Percentiles rank a stretch among this genome's conserved stretches.
These are phyloP conservation scores for Hylaea fasciaria DNA, from an alignment of 2,888 invertebrate species.

Conservation along the genomic window DNA sequence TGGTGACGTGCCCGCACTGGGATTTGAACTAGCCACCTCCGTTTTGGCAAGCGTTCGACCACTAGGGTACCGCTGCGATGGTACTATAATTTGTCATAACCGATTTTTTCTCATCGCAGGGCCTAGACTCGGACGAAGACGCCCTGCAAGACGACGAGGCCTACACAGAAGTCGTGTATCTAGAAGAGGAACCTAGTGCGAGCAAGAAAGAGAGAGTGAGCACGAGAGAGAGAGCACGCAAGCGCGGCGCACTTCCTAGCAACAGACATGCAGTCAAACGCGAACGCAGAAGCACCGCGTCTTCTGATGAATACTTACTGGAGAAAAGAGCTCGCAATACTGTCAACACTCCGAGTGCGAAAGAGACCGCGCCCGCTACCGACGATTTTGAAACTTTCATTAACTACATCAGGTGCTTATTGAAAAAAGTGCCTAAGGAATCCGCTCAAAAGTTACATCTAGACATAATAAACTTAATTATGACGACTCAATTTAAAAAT, in stretches of 20 bases:
- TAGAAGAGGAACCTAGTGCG: conserved; percentile 51
- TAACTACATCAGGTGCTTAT: conserved; percentile 57
- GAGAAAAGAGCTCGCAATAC: too few species aligned
- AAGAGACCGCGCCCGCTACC: too few species aligned
- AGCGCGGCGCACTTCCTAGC: too few species aligned
- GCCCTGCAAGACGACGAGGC: conserved; percentile 35
- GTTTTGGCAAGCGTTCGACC: too few species aligned
- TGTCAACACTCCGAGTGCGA: too few species aligned
- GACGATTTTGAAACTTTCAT: conserved; percentile 61
- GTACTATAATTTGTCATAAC: too few species aligned
- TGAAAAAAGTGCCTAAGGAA: conserved; percentile 59
- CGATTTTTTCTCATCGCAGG: conserved; percentile 10
- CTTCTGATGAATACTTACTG: conserved; percentile 27
- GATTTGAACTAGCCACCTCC: too few species aligned
- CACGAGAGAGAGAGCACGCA: too few species aligned
- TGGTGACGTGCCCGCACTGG: too few species aligned
- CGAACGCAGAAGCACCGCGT: conserved; percentile 1
- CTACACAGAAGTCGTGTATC: conserved; percentile 58
- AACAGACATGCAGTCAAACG: neutral
- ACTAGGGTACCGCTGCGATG: too few species aligned
- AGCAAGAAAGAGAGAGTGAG: too few species aligned
- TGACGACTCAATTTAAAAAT: conserved; percentile 45
- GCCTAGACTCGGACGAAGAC: conserved; percentile 38
- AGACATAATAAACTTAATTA: conserved; percentile 64
- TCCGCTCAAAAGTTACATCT: conserved; percentile 58